These are phyloP conservation scores for Steatornis caripensis DNA, from an alignment of 2,113 vertebrate genomes.

Conservation along the genomic window DNA sequence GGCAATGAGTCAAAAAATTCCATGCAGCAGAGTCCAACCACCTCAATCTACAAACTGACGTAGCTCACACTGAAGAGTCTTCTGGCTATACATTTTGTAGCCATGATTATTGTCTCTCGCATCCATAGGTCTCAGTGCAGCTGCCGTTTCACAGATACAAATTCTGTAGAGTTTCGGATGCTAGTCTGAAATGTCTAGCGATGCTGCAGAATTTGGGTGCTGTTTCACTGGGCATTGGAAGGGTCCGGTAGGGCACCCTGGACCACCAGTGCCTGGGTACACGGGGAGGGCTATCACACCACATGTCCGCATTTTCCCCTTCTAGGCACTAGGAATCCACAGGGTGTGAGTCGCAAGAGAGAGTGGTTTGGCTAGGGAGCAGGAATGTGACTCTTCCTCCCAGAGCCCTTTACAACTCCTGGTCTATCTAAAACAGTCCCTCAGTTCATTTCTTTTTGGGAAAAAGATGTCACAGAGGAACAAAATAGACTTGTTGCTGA, in stretches of 20 bases:
- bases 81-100: neutral
- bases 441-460: neutral
- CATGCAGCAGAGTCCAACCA: neutral
- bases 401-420: neutral
- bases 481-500: neutral
- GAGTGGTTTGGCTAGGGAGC: neutral
- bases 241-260: neutral
- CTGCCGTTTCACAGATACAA: neutral
- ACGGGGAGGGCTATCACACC: neutral
- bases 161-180: too few species aligned
- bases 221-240: neutral
- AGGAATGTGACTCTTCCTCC: neutral
- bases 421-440: neutral
- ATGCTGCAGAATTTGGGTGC: neutral
- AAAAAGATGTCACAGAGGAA: neutral
- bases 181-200: neutral
- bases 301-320: neutral
- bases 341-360: fast-evolving
- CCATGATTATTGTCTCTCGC: neutral
- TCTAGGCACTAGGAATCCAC: neutral
- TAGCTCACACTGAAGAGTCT: neutral
- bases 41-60: neutral
- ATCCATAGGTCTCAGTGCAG: neutral
- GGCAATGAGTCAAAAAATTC: neutral
- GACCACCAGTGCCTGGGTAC: neutral